A percentile compares a stretch with the other conserved stretches of the same genome.
Evolutionary conservation across 2,888 invertebrate species (phyloP).

Genomic region (Drosophila formosana): DNA sequence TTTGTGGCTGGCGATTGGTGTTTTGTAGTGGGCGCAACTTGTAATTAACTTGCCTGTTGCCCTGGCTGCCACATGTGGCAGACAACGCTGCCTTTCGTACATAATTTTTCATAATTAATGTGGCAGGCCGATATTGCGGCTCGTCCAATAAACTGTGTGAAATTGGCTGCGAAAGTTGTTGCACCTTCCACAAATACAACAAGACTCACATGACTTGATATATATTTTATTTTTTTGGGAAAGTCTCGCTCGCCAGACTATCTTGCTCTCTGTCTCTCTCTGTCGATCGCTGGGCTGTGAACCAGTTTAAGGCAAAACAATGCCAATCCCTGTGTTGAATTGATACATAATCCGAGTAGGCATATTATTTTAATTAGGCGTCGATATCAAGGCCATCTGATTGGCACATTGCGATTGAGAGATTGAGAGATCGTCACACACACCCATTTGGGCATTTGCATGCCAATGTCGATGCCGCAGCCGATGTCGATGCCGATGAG

Average conservation of each 20-base stretch:
- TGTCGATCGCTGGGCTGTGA: neutral
- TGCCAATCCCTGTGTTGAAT: slow-evolving; percentile 43
- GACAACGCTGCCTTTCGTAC: slow-evolving; percentile 53
- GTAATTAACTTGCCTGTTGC: slow-evolving; percentile 69
- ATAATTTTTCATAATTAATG: slow-evolving; percentile 69
- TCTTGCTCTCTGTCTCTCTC: neutral
- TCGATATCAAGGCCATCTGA: slow-evolving; percentile 73
- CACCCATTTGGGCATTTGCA: slow-evolving; percentile 66
- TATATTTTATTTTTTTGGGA: slow-evolving; percentile 25
- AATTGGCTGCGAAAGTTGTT: slow-evolving; percentile 68
- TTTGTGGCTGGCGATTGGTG: slow-evolving; percentile 31
- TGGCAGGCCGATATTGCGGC: slow-evolving; percentile 47
- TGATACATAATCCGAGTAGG: slow-evolving; percentile 75
- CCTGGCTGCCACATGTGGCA: slow-evolving; percentile 55
- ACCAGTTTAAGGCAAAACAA: slow-evolving; percentile 34
- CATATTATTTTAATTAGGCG: slow-evolving; percentile 81
- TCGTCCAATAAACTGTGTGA: slow-evolving; percentile 59
- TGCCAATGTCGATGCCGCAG: slow-evolving; percentile 35
- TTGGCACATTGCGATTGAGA: slow-evolving; percentile 72
- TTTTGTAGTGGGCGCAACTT: slow-evolving; percentile 76
- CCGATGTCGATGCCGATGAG: slow-evolving; percentile 43
- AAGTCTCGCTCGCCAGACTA: slow-evolving; percentile 23
- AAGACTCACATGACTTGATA: slow-evolving; percentile 5
- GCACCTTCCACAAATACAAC: slow-evolving; percentile 26
- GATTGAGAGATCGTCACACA: slow-evolving; percentile 66